Evolutionary conservation across 1,140 invertebrate species (phyloP).

Genomic region (Papilio glaucus): DNA sequence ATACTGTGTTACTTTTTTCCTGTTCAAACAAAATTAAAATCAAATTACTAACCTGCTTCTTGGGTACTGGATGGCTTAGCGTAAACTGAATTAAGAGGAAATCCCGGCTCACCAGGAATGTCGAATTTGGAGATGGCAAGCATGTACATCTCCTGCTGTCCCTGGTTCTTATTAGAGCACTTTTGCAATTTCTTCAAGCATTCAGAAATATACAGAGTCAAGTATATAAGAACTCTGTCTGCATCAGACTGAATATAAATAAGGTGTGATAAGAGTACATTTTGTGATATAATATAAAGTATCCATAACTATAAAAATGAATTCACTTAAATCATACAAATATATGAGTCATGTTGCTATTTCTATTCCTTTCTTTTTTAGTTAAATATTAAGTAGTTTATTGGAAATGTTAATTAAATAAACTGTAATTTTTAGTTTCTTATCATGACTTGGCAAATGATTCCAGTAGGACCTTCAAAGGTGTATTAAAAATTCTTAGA

Average conservation of each 20-base stretch:
- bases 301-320: no score
- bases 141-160: conserved; percentile 97
- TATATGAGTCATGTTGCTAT: no score
- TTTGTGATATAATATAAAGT: neutral
- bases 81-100: conserved; percentile 99
- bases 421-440: no score
- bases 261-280: conserved; percentile 19
- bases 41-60: conserved; percentile 88
- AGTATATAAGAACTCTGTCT: conserved; percentile 98
- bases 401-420: no score
- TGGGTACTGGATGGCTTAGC: conserved; percentile 91
- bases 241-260: conserved; percentile 92
- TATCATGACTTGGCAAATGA: no score
- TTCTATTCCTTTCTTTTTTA: no score
- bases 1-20: no score
- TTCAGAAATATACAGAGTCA: conserved; percentile 99
- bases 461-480: no score
- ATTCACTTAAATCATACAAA: no score
- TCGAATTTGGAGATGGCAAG: conserved; percentile 97
- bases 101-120: conserved; percentile 97
- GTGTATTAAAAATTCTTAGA: no score
- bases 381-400: no score
- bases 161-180: conserved; percentile 95
- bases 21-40: neutral
- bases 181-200: conserved; percentile 97